These are phyloP conservation scores for Syngnathus scovelli DNA, from an alignment of 2,113 vertebrate species.

Conservation along the genomic window DNA sequence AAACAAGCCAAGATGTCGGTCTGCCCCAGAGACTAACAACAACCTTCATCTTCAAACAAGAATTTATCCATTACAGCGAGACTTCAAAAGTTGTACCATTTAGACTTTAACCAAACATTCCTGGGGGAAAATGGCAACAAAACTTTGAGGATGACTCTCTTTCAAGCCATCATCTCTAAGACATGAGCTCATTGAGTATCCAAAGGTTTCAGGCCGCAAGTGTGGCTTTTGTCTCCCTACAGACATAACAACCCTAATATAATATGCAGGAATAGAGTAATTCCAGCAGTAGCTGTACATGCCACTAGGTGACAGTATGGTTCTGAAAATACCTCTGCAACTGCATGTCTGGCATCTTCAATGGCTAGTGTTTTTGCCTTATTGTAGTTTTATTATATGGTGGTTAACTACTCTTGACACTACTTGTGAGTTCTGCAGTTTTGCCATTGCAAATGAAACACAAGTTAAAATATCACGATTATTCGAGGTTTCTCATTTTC, in stretches of 20 bases:
- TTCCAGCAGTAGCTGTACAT: background rate
- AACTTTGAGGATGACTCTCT: background rate
- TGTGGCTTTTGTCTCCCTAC: background rate
- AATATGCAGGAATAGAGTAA: background rate
- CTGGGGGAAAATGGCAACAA: background rate
- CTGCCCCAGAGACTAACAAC: slow-evolving; percentile 18
- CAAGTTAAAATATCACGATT: too few relatives aligned
- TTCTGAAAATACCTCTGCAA: background rate
- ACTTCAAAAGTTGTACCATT: background rate
- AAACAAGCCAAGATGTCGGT: slow-evolving; percentile 20
- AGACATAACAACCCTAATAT: background rate
- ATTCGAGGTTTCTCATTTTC: too few relatives aligned
- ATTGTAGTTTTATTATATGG: background rate
- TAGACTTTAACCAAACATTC: background rate
- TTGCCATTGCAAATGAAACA: too few relatives aligned
- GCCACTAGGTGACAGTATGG: background rate
- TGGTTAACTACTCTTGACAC: too few relatives aligned
- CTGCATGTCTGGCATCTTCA: background rate
- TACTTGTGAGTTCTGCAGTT: too few relatives aligned
- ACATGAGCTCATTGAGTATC: background rate
- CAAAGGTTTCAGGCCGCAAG: too few relatives aligned
- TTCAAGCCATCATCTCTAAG: background rate
- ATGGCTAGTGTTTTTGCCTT: background rate
- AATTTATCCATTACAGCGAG: background rate
- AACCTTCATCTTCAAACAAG: slow-evolving; percentile 14